Percentiles rank a stretch among this genome's conserved stretches.
These are phyloP conservation scores for Autographa gamma DNA, from an alignment of 2,888 invertebrate species.

Conservation along the genomic window DNA sequence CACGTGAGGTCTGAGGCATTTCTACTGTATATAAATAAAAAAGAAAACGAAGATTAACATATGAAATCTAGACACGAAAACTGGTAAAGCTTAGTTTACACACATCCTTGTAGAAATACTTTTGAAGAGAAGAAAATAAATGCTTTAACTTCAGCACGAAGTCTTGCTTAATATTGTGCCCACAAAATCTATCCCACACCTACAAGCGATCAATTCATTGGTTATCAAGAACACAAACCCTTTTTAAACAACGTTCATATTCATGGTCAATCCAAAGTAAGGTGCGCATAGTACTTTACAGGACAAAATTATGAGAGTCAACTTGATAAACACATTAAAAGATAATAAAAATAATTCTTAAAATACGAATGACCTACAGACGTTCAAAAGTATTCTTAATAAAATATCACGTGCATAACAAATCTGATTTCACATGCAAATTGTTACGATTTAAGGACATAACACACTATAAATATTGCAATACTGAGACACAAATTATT, in stretches of 20 bases:
- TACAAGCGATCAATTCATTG: too few species aligned
- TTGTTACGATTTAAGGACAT: too few species aligned
- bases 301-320: background rate
- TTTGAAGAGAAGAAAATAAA: too few species aligned
- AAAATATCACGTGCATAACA: background rate
- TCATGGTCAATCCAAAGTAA: background rate
- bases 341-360: background rate
- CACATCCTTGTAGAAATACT: background rate
- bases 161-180: too few species aligned
- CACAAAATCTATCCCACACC: too few species aligned
- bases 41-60: slow-evolving; percentile 16
- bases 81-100: slow-evolving; percentile 16
- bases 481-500: background rate
- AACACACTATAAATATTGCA: background rate
- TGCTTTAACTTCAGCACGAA: too few species aligned
- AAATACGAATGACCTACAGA: background rate
- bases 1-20: slow-evolving; percentile 25
- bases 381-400: background rate
- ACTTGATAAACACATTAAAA: background rate
- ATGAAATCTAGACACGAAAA: slow-evolving; percentile 25
- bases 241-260: too few species aligned
- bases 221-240: too few species aligned
- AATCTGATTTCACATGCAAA: background rate
- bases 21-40: slow-evolving; percentile 22
- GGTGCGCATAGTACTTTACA: background rate